A percentile compares a stretch with the other conserved stretches of the same genome.
Evolutionary conservation across 2,797 vertebrate species (phyloP).

Genomic region (Geotrypetes seraphini): DNA sequence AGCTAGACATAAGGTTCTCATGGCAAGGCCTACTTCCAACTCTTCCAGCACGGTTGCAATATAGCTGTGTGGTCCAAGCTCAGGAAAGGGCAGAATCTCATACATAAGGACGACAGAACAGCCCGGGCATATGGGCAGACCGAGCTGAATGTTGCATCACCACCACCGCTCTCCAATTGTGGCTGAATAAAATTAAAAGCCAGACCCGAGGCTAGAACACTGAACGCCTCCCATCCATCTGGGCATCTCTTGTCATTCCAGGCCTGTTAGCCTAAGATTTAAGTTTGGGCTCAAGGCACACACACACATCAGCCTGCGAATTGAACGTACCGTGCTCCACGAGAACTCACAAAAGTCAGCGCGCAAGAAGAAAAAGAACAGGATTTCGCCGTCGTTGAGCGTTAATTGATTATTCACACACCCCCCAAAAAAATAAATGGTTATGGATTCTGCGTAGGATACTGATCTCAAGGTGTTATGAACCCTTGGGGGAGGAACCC

Average conservation of each 20-base stretch:
- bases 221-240: conserved; percentile 15
- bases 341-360: not conserved
- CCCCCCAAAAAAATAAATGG: too few species aligned
- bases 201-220: conserved; percentile 13
- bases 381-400: too few species aligned
- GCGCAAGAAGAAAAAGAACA: too few species aligned
- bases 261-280: not conserved
- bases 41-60: not conserved
- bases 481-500: too few species aligned
- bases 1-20: too few species aligned
- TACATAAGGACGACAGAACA: not conserved
- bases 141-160: conserved; percentile 4
- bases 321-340: not conserved
- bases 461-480: not conserved
- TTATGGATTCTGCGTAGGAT: not conserved
- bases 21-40: not conserved
- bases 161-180: conserved; percentile 9
- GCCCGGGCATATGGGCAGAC: conserved; percentile 14
- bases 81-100: conserved; percentile 10
- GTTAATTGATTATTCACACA: too few species aligned
- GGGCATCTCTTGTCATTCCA: conserved; percentile 7
- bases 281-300: conserved; percentile 21
- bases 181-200: conserved; percentile 18
- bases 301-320: not conserved
- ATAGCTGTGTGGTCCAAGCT: too few species aligned